phyloP scores from a whole-genome alignment of 2,113 vertebrate species.

The Rhagologus leucostigma region DNA sequence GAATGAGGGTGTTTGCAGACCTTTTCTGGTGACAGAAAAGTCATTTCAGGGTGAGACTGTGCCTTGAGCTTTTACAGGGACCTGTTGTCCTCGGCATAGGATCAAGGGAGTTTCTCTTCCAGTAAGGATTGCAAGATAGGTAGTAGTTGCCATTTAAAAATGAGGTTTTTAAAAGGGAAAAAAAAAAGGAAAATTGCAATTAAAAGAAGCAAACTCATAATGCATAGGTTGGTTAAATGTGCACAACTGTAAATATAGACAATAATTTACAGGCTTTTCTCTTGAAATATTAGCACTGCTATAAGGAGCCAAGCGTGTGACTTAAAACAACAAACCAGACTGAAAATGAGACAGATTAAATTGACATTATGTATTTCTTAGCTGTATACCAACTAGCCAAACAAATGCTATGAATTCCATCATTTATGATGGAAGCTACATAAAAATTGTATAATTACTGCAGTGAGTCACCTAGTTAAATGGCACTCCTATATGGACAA shows the following conservation, averaged over 20 bases:
- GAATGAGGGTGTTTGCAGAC: background rate
- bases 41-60: background rate
- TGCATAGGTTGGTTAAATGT: background rate
- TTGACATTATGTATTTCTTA: conserved; percentile 8
- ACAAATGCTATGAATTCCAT: conserved; percentile 38
- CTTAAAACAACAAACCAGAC: background rate
- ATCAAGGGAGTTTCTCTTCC: background rate
- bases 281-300: conserved; percentile 24
- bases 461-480: conserved; percentile 50
- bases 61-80: background rate
- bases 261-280: conserved; percentile 52
- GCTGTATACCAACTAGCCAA: conserved; percentile 34
- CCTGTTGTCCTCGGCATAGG: background rate
- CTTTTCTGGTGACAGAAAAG: background rate
- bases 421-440: conserved; percentile 42
- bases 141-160: background rate
- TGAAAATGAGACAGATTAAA: conserved; percentile 12
- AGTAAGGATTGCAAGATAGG: background rate
- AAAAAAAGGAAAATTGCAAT: background rate
- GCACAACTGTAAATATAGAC: conserved; percentile 9
- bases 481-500: conserved; percentile 23
- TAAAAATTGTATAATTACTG: conserved; percentile 24
- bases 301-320: background rate
- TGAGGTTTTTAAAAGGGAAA: background rate
- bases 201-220: conserved; percentile 11